Conservation (phyloP, 2,888 invertebrate species). For the Bimastos eiseni region DNA sequence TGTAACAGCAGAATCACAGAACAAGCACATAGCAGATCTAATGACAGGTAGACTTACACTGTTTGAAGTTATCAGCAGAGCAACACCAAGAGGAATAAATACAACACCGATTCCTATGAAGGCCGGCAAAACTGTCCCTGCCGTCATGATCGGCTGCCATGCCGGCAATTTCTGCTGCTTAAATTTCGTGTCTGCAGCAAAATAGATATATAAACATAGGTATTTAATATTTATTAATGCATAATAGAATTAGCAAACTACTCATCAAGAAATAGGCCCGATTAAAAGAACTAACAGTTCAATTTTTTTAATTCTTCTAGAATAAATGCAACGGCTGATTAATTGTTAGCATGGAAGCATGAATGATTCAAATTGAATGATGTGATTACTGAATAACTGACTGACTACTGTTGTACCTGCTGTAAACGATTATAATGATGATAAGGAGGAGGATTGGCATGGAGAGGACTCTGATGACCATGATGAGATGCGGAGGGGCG, state of each 20-base stretch:
- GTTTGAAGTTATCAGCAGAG: slow-evolving; percentile 87
- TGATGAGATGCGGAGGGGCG: not conserved
- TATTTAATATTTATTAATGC: not conserved
- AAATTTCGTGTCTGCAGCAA: slow-evolving; percentile 51
- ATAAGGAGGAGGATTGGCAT: not conserved
- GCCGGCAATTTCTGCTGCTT: slow-evolving; percentile 66
- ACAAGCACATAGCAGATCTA: not conserved
- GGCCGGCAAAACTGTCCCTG: slow-evolving; percentile 92
- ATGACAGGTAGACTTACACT: slow-evolving; percentile 68
- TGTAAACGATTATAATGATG: not conserved
- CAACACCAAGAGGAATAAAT: slow-evolving; percentile 95
- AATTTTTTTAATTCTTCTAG: not conserved
- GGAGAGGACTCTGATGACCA: not conserved
- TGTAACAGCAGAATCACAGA: no score
- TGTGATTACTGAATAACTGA: not conserved
- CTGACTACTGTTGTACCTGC: not conserved
- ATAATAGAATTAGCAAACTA: not conserved
- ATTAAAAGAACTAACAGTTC: not conserved
- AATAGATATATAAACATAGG: not conserved
- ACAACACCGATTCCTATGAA: slow-evolving; percentile 96
- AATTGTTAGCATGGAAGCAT: not conserved
- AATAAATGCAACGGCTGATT: not conserved
- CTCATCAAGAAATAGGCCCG: not conserved
- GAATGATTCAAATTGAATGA: not conserved
- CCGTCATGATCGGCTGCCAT: slow-evolving; percentile 96